Percentiles rank a stretch among this genome's conserved stretches.
Evolutionary conservation across 2,888 invertebrate genomes (phyloP).

Genomic region (Cephus sareptanus): DNA sequence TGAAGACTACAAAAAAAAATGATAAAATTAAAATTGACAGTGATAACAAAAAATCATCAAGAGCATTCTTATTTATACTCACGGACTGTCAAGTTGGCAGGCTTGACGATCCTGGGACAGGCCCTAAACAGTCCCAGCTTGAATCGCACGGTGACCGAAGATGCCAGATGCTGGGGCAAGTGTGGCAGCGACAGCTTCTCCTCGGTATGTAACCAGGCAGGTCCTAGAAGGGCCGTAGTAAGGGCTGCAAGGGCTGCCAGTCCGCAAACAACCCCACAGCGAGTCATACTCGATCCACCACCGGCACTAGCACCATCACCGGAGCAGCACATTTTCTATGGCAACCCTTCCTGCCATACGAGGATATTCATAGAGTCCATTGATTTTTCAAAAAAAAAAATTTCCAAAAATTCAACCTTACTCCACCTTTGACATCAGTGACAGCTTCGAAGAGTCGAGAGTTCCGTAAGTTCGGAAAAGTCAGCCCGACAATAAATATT

Average conservation of each 20-base stretch:
- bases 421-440: too few species aligned
- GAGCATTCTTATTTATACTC: constrained; percentile 37
- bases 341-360: background rate
- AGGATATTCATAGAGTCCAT: too few species aligned
- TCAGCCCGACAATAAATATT: too few species aligned
- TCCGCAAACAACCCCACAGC: constrained; percentile 61
- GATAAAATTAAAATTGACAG: too few species aligned
- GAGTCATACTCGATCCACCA: constrained; percentile 58
- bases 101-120: constrained; percentile 59
- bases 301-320: constrained; percentile 38
- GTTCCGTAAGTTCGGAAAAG: too few species aligned
- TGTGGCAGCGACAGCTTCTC: constrained; percentile 52
- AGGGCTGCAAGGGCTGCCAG: constrained; percentile 61
- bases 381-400: too few species aligned
- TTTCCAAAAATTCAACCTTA: too few species aligned
- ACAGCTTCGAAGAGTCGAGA: too few species aligned
- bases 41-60: too few species aligned
- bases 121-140: constrained; percentile 61
- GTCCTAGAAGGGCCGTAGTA: constrained; percentile 59
- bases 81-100: constrained; percentile 56
- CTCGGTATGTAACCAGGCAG: constrained; percentile 63
- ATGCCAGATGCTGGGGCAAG: constrained; percentile 45
- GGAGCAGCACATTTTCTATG: constrained; percentile 54
- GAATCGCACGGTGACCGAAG: constrained; percentile 56
- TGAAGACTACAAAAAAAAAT: too few species aligned